A percentile compares a stretch with the other conserved stretches of the same genome.
These are phyloP conservation scores for Meloe dianella DNA, from an alignment of 2,888 invertebrate genomes.

Conservation along the genomic window DNA sequence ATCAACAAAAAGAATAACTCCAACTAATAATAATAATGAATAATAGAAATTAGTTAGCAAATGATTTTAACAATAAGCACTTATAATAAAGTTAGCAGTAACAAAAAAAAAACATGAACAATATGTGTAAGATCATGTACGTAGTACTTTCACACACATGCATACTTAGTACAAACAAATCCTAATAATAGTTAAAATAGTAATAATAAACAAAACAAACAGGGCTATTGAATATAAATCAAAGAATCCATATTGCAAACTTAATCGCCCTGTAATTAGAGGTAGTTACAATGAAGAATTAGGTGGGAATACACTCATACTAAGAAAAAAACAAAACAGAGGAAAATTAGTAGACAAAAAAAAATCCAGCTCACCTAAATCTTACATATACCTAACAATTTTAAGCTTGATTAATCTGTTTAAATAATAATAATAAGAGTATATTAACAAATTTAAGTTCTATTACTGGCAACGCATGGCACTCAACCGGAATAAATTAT, in stretches of 20 bases:
- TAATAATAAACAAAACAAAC: slow-evolving; percentile 19
- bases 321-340: background rate
- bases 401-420: slow-evolving; percentile 9
- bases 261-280: slow-evolving; percentile 37
- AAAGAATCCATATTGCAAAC: slow-evolving; percentile 31
- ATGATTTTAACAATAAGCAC: slow-evolving; percentile 26
- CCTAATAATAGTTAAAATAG: too few species aligned
- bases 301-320: slow-evolving; percentile 37
- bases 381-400: slow-evolving; percentile 13
- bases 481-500: slow-evolving; percentile 44
- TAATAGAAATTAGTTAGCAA: slow-evolving; percentile 13
- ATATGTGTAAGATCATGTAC: slow-evolving; percentile 33
- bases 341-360: slow-evolving; percentile 11
- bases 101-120: slow-evolving; percentile 31
- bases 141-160: slow-evolving; percentile 30
- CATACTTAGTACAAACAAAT: slow-evolving; percentile 22
- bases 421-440: slow-evolving; percentile 19
- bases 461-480: slow-evolving; percentile 56
- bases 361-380: slow-evolving; percentile 32
- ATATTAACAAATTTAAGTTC: slow-evolving; percentile 28
- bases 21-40: slow-evolving; percentile 23
- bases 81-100: slow-evolving; percentile 25
- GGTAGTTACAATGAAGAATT: slow-evolving; percentile 40
- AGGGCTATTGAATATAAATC: slow-evolving; percentile 16
- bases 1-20: slow-evolving; percentile 26